These are phyloP conservation scores for Mastomys coucha DNA, from an alignment of 2,113 vertebrate species.

Conservation along the genomic window DNA sequence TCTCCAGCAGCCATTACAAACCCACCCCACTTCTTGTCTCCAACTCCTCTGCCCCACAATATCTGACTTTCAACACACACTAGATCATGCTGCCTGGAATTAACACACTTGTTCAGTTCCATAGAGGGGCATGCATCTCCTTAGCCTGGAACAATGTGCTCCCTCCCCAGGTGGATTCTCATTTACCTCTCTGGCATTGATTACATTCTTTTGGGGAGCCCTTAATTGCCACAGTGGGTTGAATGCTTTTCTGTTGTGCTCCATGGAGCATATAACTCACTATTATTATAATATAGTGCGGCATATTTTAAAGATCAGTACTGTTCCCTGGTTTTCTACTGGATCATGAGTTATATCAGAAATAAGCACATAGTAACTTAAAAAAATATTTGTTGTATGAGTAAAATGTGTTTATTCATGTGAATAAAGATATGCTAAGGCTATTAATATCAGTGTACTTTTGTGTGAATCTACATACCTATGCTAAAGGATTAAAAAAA, in stretches of 20 bases:
- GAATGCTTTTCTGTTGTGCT: background rate
- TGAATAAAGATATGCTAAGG: background rate
- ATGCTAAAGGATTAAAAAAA: background rate
- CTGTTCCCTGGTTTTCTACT: background rate
- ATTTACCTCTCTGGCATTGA: background rate
- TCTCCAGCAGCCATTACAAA: background rate
- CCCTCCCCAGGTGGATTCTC: background rate
- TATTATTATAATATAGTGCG: background rate
- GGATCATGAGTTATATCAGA: background rate
- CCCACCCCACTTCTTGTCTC: background rate
- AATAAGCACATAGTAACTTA: background rate
- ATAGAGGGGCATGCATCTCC: background rate
- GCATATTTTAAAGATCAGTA: background rate
- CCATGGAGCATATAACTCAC: background rate
- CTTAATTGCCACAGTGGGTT: background rate
- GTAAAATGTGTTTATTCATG: background rate
- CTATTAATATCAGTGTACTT: background rate
- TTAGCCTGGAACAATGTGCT: background rate
- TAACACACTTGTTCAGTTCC: background rate
- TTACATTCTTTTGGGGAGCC: background rate
- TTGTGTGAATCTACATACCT: background rate
- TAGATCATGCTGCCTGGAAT: background rate
- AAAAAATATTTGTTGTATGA: background rate
- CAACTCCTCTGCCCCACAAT: accelerated
- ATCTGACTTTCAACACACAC: background rate